Evolutionary conservation across 2,113 vertebrate genomes (phyloP), one percentile per base, ranked within the genome.

Genomic region (Tychaedon coryphoeus): DNA sequence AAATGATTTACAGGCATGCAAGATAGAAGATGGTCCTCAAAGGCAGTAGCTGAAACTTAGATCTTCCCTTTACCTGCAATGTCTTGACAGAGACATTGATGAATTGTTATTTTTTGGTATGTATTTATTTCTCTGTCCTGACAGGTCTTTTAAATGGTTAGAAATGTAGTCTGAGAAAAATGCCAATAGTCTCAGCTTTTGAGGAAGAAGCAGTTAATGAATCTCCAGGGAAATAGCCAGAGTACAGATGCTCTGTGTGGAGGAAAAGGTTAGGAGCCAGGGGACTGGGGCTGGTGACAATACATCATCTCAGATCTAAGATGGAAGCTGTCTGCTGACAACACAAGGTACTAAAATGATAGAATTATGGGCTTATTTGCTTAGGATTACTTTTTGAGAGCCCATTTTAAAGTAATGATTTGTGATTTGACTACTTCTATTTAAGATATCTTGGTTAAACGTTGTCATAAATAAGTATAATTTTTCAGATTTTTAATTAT

Each of bases 171-270:
- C 65, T 42, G 65, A 92, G 84, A 75, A 89, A 93, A 95, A 93
- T 69, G 58, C 31, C 80, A 75, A 54, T 91, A 84, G 92, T 72
- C 34, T 29, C 40, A 61, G 54, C 36, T 36, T 91, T 78, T 85
- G 42, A 91, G 66, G 80, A 92, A 69, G 53, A 36, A 91, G 61
- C 45, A 50, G 89, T 89, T 95, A 95, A 92, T 5, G 40, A 89
- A 91, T 89, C 80, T 87, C 66, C 20, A 33, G 45, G 91, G 91
- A 89, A 81, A 61, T 72, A 75, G 2, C n/a, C 57, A 40, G 45
- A 69, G 53, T 67, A 45, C 65, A 69, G 70, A 64, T 91, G 22
- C 26, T 80, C 14, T 0, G 0, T 11, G n/a, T 73, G 65, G 57
- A 26, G 42, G 66, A 75, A 57, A 34, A 84, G 84, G 61, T 74